phyloP scores from a whole-genome alignment of 2,888 invertebrate genomes.

The Caenorhabditis angaria region DNA sequence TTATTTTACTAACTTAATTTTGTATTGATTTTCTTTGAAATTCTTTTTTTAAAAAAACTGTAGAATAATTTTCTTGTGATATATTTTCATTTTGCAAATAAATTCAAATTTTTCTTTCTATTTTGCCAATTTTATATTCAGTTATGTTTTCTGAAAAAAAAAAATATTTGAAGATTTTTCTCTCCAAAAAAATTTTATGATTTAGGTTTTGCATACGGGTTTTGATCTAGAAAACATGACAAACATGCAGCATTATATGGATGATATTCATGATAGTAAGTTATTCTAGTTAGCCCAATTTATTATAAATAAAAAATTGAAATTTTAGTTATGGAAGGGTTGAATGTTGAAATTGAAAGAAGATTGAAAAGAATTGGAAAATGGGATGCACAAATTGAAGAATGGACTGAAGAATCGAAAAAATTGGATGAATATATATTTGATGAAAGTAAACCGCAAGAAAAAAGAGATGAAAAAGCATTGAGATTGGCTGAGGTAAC shows the following conservation, averaged over 20 bases:
- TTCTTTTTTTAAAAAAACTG: background rate
- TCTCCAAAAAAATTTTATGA: background rate
- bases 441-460: constrained; percentile 7
- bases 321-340: constrained; percentile 30
- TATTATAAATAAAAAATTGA: background rate
- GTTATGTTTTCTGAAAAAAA: background rate
- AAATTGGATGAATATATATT: constrained; percentile 14
- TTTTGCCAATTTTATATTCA: background rate
- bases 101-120: background rate
- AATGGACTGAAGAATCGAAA: background rate
- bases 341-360: constrained; percentile 22
- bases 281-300: background rate
- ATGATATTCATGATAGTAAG: constrained; percentile 40
- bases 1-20: background rate
- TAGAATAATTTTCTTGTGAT: background rate
- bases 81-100: background rate
- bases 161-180: background rate
- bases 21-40: background rate
- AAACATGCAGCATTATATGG: constrained; percentile 43
- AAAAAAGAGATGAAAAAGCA: constrained; percentile 7
- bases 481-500: constrained; percentile 8
- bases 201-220: background rate
- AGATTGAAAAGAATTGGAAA: constrained; percentile 12
- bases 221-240: constrained; percentile 14
- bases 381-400: constrained; percentile 20